These are phyloP conservation scores for Diacarnus erythraeanus DNA, from an alignment of 37 sponge, comb jelly and placozoan genomes.

Conservation along the genomic window DNA sequence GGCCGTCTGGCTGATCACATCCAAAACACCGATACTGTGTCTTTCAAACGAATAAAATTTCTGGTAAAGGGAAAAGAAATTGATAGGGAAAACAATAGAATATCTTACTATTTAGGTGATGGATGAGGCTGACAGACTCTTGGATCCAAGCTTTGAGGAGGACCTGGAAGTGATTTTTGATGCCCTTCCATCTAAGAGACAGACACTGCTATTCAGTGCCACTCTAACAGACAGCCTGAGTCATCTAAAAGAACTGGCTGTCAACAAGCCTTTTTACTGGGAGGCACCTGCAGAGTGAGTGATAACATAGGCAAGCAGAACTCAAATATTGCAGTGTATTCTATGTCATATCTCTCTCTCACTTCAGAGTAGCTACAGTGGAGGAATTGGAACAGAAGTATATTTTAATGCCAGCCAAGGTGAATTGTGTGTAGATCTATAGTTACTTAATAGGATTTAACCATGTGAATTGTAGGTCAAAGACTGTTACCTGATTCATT, in stretches of 20 bases:
- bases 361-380: slow-evolving; percentile 75
- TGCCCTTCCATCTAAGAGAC: slow-evolving; percentile 75
- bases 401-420: slow-evolving; percentile 82
- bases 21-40: slow-evolving; percentile 79
- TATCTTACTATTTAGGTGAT: slow-evolving; percentile 71
- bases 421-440: background rate
- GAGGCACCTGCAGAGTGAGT: slow-evolving; percentile 68
- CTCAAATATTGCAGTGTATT: no score
- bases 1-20: slow-evolving; percentile 95
- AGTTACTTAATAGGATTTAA: background rate
- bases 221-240: slow-evolving; percentile 86
- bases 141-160: slow-evolving; percentile 82
- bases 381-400: slow-evolving; percentile 83
- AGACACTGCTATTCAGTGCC: slow-evolving; percentile 98
- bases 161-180: slow-evolving; percentile 85
- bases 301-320: background rate
- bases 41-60: slow-evolving; percentile 80
- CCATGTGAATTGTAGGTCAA: slow-evolving; percentile 54
- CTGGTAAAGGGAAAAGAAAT: no score
- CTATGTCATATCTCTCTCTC: background rate
- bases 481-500: slow-evolving; percentile 78
- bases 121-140: slow-evolving; percentile 95
- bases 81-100: background rate
- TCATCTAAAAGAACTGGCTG: slow-evolving; percentile 63
- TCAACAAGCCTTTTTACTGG: slow-evolving; percentile 73